phyloP scores from a whole-genome alignment of 2,113 vertebrate species.

The Sylvia atricapilla region DNA sequence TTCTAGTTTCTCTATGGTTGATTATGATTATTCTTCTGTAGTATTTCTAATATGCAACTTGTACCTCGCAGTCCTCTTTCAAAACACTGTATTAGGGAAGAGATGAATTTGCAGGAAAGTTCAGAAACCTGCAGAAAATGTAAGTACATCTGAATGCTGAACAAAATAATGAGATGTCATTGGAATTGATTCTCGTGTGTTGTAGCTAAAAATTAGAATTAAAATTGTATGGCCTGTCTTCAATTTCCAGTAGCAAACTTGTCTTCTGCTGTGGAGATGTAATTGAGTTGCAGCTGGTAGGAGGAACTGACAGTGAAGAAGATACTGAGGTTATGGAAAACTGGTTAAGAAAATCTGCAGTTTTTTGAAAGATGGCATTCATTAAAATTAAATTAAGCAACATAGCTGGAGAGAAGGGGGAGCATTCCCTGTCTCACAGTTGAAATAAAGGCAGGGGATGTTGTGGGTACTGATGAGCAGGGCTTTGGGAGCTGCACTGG shows the following conservation, averaged over 20 bases:
- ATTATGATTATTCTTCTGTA: not conserved
- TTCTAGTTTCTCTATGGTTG: not conserved
- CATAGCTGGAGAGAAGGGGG: not conserved
- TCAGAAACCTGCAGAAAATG: not conserved
- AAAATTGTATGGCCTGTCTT: not conserved
- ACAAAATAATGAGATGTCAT: not conserved
- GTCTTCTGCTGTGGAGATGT: not conserved
- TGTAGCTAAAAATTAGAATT: not conserved
- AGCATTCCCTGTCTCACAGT: accelerated
- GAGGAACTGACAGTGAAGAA: not conserved
- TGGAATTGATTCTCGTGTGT: not conserved
- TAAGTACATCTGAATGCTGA: not conserved
- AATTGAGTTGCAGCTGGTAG: not conserved
- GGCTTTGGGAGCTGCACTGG: not conserved
- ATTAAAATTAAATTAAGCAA: not conserved
- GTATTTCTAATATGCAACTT: not conserved
- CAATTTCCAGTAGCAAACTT: not conserved
- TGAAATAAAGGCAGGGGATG: not conserved
- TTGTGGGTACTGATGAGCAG: not conserved
- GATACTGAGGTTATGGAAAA: not conserved
- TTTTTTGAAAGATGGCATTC: not conserved
- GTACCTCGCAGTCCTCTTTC: not conserved
- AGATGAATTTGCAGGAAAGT: not conserved
- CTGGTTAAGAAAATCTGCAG: not conserved
- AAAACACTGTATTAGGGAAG: not conserved